Percentiles rank a stretch among this genome's conserved stretches.
phyloP scores from a whole-genome alignment of 2,797 vertebrate species.

The Phrynocephalus guinanensis region DNA sequence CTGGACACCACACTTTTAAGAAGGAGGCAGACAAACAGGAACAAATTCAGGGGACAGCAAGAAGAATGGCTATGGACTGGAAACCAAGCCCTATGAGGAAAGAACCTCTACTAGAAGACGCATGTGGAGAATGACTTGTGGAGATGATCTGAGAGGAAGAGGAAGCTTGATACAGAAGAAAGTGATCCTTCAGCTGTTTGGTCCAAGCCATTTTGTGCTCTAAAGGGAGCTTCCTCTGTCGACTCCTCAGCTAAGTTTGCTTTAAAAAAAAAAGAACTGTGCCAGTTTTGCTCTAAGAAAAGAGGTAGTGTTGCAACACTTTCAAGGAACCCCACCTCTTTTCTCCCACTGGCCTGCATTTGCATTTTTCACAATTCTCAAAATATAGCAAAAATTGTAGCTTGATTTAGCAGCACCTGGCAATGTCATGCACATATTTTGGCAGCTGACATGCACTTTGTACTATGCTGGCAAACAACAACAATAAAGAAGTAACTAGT shows the following conservation, averaged over 20 bases:
- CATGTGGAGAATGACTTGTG: background rate
- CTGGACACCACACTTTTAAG: too few species aligned
- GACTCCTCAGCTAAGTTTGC: background rate
- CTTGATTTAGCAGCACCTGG: constrained; percentile 14
- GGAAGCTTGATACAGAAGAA: too few species aligned
- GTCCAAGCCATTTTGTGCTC: background rate
- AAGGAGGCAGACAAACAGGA: too few species aligned
- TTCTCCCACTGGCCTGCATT: constrained; percentile 31
- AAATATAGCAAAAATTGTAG: constrained; percentile 3
- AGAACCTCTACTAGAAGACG: background rate
- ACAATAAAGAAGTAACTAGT: background rate
- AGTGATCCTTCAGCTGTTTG: too few species aligned
- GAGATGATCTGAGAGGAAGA: background rate
- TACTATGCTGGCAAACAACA: background rate
- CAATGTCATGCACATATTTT: constrained; percentile 29
- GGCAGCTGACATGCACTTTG: background rate
- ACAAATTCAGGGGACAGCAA: too few species aligned
- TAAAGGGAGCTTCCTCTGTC: background rate
- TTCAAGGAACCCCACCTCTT: background rate
- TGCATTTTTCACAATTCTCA: constrained; percentile 16
- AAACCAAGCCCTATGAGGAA: too few species aligned
- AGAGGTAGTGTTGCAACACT: background rate
- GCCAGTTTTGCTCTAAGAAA: background rate
- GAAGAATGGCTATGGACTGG: too few species aligned
- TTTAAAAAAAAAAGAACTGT: background rate